phyloP scores from a whole-genome alignment of 2,797 vertebrate genomes.

The Poliocrania exsul region DNA sequence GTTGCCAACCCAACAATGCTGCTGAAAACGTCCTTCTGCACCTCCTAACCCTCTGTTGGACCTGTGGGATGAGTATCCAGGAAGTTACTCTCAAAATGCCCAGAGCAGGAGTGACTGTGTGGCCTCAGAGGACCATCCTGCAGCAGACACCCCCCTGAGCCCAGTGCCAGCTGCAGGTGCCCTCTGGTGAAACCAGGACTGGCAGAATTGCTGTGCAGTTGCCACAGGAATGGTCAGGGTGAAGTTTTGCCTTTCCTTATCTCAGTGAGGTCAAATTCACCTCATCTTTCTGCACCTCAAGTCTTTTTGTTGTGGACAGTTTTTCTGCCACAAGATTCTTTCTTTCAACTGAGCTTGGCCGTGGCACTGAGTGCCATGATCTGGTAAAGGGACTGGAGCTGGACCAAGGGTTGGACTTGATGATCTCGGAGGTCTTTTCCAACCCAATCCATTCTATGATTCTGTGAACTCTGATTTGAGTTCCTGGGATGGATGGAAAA shows the following conservation, averaged over 20 bases:
- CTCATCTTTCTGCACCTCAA: not conserved
- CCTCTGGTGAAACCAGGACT: not conserved
- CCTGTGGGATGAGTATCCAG: not conserved
- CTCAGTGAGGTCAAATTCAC: not conserved
- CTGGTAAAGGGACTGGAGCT: too few species aligned
- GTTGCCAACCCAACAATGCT: fast-evolving
- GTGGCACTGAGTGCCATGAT: too few species aligned
- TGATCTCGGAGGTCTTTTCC: too few species aligned
- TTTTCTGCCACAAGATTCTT: not conserved
- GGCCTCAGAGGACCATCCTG: not conserved
- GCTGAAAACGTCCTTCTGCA: not conserved
- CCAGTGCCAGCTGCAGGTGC: not conserved
- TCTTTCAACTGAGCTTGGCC: not conserved
- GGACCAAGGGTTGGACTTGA: too few species aligned
- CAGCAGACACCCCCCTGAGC: not conserved
- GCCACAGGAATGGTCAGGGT: not conserved
- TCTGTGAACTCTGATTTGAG: not conserved
- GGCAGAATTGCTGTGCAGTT: not conserved
- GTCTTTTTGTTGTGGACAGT: not conserved
- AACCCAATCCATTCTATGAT: too few species aligned
- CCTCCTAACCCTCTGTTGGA: not conserved
- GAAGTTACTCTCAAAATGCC: not conserved
- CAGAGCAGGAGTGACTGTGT: not conserved
- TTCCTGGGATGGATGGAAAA: not conserved
- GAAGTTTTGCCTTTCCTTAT: not conserved